Conservation (phyloP, 2,888 invertebrate genomes). For the Xylota sylvarum region DNA sequence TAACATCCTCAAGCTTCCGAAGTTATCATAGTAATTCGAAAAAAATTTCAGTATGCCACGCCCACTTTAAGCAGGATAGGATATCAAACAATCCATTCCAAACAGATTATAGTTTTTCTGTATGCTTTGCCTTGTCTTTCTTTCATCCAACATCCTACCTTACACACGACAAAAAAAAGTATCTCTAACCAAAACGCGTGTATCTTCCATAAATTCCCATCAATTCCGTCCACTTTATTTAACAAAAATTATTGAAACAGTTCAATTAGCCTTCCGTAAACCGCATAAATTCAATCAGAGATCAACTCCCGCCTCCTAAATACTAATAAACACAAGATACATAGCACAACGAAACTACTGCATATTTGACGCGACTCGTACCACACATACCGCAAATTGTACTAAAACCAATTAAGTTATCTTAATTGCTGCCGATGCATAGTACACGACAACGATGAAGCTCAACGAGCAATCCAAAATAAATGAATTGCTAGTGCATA, state of each 20-base stretch:
- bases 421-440: slow-evolving; percentile 53
- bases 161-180: too few species aligned
- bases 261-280: slow-evolving; percentile 22
- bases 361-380: slow-evolving; percentile 28
- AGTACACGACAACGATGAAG: slow-evolving; percentile 6
- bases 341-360: slow-evolving; percentile 8
- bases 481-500: slow-evolving; percentile 42
- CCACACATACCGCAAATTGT: slow-evolving; percentile 23
- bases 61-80: too few species aligned
- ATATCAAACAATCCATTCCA: too few species aligned
- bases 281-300: slow-evolving; percentile 11
- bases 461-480: slow-evolving; percentile 16
- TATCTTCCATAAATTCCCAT: neutral
- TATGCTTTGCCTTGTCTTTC: too few species aligned
- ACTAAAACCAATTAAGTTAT: slow-evolving; percentile 56
- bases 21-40: too few species aligned
- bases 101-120: too few species aligned
- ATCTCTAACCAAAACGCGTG: too few species aligned
- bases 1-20: too few species aligned
- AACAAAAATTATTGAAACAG: slow-evolving; percentile 1
- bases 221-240: neutral
- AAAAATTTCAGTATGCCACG: too few species aligned
- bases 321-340: slow-evolving; percentile 4
- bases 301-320: neutral
- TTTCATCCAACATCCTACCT: too few species aligned